Percentiles rank a stretch among this genome's conserved stretches.
These are phyloP conservation scores for Polia nebulosa DNA, from an alignment of 2,888 invertebrate genomes.

Conservation along the genomic window DNA sequence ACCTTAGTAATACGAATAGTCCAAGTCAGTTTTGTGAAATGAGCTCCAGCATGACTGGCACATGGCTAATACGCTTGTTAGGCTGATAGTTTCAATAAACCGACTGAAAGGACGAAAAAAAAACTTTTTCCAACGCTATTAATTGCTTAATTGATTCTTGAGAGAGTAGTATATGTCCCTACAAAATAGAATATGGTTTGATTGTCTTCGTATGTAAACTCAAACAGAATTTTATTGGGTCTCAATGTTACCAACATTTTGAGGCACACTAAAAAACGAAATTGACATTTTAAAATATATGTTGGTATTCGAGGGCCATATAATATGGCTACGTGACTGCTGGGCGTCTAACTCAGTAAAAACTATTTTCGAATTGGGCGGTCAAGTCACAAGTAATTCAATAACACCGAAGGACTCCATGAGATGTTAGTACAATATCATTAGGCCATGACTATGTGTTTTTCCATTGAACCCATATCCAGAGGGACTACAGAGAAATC, in stretches of 20 bases:
- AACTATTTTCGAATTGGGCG: constrained; percentile 33
- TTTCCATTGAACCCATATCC: constrained; percentile 67
- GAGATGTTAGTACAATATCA: constrained; percentile 66
- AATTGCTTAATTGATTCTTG: constrained; percentile 13
- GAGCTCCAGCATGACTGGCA: neutral
- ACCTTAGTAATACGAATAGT: neutral
- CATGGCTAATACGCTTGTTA: constrained; percentile 14
- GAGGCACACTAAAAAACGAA: neutral
- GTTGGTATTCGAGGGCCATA: constrained; percentile 26
- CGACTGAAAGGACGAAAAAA: neutral
- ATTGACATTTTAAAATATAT: constrained; percentile 36
- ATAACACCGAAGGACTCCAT: constrained; percentile 41
- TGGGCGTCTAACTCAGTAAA: constrained; percentile 23
- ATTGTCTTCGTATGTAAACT: constrained; percentile 5
- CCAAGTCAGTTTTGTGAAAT: neutral
- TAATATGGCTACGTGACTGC: constrained; percentile 29
- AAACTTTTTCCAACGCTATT: neutral
- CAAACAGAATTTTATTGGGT: neutral
- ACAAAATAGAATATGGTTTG: neutral
- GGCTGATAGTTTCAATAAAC: neutral
- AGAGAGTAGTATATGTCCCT: no score
- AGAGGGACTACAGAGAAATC: constrained; percentile 73
- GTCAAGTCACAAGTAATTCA: constrained; percentile 45
- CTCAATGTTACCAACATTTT: neutral
- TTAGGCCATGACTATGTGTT: constrained; percentile 68